Base-by-base conservation (phyloP, 1,140 invertebrate species). In the Micrasema minimum region DNA sequence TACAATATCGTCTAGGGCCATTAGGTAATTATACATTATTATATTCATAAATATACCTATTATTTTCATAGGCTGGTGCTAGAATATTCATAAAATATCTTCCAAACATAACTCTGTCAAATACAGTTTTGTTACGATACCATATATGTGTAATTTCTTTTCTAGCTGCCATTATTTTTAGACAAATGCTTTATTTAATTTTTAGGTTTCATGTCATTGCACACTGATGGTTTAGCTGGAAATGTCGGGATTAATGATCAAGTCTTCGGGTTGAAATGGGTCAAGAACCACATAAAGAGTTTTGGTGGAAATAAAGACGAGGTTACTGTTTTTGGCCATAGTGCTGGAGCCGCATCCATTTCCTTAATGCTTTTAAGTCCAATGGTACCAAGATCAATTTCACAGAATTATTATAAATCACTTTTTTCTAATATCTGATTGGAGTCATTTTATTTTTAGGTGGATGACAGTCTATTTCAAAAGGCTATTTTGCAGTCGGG, bases 211-310 rank as follows among this genome's bases (percentile, higher is more conserved):
- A 31, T 66, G 66, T 70, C 68, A 18, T 48, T 73, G 10, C 53
- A 68, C 5, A 75, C 71, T 10, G 75, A 70, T 23, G 68, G 66
- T 41, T 41, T 64, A 6, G 26, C 26, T 59, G 70, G 75, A n/a
- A 77, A 77, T 46, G 68, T 69, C n/a, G 75, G 72, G 0, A 31
- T 77, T 0, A 70, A 72, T 55, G 76, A 77, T 59, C 71, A 72
- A 62, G 46, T 69, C 11, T 9, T 72, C 11, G 76, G 38, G 12
- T 46, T 77, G 2, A 55, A 69, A 61, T 77, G 76, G 76, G 62
- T 77, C 22, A 71, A 74, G 31, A 66, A 73, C 10, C 59, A 77
- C 18, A 77, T 77, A 26, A 26, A 66, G 31, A 45, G 53, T 37
- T 77, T 77, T 55, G 76, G 75, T 26, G 76, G 76, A 14, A 69